These are phyloP conservation scores for Ctenomys sociabilis DNA, from an alignment of 2,113 vertebrate genomes.

Conservation along the genomic window DNA sequence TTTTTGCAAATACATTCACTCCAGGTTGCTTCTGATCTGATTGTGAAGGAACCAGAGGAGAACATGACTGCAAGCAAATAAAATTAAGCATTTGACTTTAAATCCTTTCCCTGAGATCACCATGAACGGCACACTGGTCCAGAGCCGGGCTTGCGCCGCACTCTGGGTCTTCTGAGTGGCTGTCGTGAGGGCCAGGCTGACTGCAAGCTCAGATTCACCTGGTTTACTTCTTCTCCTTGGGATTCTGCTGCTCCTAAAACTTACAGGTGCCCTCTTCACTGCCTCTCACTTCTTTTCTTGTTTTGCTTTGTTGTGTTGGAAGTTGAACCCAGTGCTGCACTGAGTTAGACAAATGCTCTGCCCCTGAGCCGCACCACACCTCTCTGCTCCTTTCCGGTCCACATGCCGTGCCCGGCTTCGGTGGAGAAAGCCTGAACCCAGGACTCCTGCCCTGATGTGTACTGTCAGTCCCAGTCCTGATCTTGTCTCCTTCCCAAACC, in stretches of 20 bases:
- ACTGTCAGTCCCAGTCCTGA: not conserved
- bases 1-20: not conserved
- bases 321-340: too few species aligned
- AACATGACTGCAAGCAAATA: not conserved
- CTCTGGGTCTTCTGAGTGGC: rapidly evolving
- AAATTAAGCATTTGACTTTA: not conserved
- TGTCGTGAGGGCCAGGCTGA: not conserved
- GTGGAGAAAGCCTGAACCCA: too few species aligned
- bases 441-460: not conserved
- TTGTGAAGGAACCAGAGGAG: not conserved
- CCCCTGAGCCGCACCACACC: not conserved
- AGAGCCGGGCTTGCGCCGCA: too few species aligned
- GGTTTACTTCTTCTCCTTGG: not conserved
- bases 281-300: not conserved
- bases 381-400: not conserved
- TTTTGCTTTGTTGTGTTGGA: not conserved
- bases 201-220: too few species aligned
- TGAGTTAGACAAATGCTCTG: not conserved
- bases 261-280: not conserved
- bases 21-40: not conserved
- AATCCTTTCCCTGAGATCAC: not conserved
- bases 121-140: not conserved
- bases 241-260: not conserved
- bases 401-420: too few species aligned
- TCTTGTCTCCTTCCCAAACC: not conserved